A percentile compares a stretch with the other conserved stretches of the same genome.
Conservation (phyloP, 2,113 vertebrate genomes). For the Eira barbara region DNA sequence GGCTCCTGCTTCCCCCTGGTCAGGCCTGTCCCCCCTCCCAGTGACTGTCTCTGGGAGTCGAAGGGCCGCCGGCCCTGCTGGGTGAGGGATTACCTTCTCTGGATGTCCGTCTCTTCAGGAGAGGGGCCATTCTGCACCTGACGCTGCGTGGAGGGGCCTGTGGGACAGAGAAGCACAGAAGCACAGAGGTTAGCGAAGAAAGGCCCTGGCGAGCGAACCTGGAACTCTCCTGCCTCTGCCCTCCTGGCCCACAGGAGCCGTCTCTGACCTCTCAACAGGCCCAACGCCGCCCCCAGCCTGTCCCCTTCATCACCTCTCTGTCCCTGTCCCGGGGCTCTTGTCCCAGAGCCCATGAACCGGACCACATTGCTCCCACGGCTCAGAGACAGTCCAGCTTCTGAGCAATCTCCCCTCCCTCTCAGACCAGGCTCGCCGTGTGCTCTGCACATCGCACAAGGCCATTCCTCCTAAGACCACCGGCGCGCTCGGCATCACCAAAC, state of each 20-base stretch:
- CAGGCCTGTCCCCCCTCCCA: neutral
- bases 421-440: accelerated
- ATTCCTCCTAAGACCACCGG: neutral
- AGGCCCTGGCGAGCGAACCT: accelerated
- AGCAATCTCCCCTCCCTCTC: too few species aligned
- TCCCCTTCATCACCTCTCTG: accelerated
- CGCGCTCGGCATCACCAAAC: accelerated
- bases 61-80: neutral
- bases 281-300: accelerated
- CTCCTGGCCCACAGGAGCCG: neutral
- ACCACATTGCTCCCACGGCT: too few species aligned
- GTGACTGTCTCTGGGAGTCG: accelerated
- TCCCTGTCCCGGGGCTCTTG: accelerated
- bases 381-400: neutral
- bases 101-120: conserved; percentile 94
- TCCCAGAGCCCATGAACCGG: accelerated
- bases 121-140: conserved; percentile 95
- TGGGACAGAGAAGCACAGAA: conserved; percentile 64
- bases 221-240: accelerated
- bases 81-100: conserved; percentile 88
- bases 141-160: conserved; percentile 94
- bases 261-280: neutral
- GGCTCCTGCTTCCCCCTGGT: neutral
- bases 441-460: accelerated
- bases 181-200: neutral